Evolutionary conservation across 2,113 vertebrate genomes (phyloP), one percentile per base, ranked within the genome.

Genomic region (Malurus cyaneus): DNA sequence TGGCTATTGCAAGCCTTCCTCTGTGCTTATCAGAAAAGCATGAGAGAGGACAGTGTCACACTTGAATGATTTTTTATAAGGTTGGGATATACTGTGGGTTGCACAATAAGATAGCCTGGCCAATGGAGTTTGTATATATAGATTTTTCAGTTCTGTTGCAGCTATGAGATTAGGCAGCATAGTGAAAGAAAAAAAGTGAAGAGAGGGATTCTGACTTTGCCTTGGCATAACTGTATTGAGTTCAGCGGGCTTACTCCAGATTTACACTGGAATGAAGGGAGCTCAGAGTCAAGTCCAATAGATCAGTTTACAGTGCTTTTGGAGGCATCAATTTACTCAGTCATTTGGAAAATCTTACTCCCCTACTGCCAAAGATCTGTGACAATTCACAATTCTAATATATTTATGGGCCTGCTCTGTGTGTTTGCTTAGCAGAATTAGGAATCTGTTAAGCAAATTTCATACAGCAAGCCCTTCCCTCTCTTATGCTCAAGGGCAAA

Each of bases 11-110:
- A 94, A 50, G 32, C 47, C 42, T 92, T 95, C 15, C 67, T 92
- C 64, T 81, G 49, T 80, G 65, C 84, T 96, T 94, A 94, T 96
- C 94, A 81, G 89, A 90, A 91, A 88, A 88, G 86, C 66, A 85
- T 66, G 66, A 65, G 53, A 56, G 87, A 56, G 70, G 79, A 86
- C 82, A 71, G 77, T 32, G 85, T 91, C 70, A 94, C 80, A 76
- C 86, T 89, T 89, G 77, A 76, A 34, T 94, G 92, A 80, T 90
- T 95, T 96, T 89, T 96, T 86, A 93, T 94, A 86, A 90, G 69
- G 86, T 60, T 87, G 56, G 86, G 56, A 53, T 95, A 87, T 78
- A 64, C 78, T 65, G 73, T 67, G 86, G 61, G 80, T 85, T 93
- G 96, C 91, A 87, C 87, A 94, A 50, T 88, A 93, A 95, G 87